phyloP scores from a whole-genome alignment of 2,113 vertebrate genomes.

The Prietella phreatophila region DNA sequence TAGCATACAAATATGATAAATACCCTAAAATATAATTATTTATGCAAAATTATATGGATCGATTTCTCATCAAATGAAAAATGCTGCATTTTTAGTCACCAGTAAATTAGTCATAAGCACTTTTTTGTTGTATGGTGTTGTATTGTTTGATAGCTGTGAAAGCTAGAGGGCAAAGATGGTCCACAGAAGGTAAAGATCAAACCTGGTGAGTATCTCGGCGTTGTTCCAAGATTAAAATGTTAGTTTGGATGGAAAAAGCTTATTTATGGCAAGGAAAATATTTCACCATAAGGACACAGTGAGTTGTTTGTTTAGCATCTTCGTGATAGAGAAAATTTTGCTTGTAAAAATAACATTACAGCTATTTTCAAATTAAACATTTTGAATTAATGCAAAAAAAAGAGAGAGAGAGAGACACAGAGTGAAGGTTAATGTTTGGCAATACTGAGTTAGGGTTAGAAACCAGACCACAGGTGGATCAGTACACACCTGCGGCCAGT shows the following conservation, averaged over 20 bases:
- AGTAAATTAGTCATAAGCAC: background rate
- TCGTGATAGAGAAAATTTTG: background rate
- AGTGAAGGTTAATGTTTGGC: background rate
- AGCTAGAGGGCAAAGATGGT: background rate
- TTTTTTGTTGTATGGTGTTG: background rate
- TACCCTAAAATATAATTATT: background rate
- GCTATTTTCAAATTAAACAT: background rate
- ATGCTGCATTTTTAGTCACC: background rate
- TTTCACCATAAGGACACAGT: background rate
- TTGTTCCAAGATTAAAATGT: too few relatives aligned
- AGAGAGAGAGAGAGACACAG: background rate
- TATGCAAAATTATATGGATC: background rate
- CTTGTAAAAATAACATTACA: background rate
- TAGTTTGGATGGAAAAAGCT: background rate
- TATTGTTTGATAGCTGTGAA: background rate
- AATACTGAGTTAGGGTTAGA: conserved; percentile 32
- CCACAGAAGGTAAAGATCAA: background rate
- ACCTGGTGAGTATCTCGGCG: background rate
- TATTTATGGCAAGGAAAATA: background rate
- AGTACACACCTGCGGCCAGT: background rate
- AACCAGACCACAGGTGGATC: background rate
- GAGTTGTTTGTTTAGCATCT: background rate
- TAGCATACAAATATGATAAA: background rate
- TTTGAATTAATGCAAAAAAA: background rate
- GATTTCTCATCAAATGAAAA: background rate